Evolutionary conservation across 2,797 vertebrate species (phyloP).

Genomic region (Rhinophrynus dorsalis): DNA sequence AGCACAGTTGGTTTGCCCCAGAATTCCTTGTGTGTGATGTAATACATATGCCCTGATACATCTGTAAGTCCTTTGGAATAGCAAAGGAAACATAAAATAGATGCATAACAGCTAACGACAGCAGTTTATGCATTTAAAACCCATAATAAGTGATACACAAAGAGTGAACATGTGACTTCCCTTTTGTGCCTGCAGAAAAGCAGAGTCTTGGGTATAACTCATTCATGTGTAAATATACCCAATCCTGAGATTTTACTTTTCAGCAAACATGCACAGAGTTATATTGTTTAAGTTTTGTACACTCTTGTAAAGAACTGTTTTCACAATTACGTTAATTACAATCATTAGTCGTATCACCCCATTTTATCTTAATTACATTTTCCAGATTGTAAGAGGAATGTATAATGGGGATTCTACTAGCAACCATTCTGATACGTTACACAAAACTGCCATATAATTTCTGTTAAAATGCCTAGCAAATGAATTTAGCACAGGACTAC

Average conservation of each 20-base stretch:
- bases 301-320: constrained; percentile 26
- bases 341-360: constrained; percentile 41
- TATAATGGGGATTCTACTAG: constrained; percentile 31
- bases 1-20: too few species aligned
- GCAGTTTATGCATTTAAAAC: too few species aligned
- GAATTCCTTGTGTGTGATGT: too few species aligned
- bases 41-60: too few species aligned
- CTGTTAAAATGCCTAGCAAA: constrained; percentile 42
- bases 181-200: constrained; percentile 1
- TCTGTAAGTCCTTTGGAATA: too few species aligned
- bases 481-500: constrained; percentile 43
- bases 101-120: too few species aligned
- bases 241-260: constrained; percentile 1
- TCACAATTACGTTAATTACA: constrained; percentile 42
- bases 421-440: constrained; percentile 6
- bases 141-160: constrained; percentile 20
- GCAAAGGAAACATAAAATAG: too few species aligned
- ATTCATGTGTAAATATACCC: constrained; percentile 34
- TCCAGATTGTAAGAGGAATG: constrained; percentile 24
- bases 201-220: not conserved
- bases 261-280: not conserved
- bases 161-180: constrained; percentile 8
- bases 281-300: constrained; percentile 31
- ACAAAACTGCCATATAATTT: constrained; percentile 40
- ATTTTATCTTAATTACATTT: constrained; percentile 44